Conservation (phyloP, 2,888 invertebrate genomes). For the Blera fallax region DNA sequence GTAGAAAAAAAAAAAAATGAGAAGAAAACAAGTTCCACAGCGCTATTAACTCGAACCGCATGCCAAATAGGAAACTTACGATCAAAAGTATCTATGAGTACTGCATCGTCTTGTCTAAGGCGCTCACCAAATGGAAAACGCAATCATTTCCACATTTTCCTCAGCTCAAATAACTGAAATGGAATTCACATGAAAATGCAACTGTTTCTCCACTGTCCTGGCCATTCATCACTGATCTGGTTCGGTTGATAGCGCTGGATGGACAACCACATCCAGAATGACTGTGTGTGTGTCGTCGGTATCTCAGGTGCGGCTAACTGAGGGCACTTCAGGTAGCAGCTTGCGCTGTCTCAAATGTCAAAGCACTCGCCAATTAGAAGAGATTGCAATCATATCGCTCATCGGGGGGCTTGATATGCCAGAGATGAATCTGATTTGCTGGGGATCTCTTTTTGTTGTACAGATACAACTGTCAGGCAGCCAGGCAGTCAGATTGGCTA, state of each 20-base stretch:
- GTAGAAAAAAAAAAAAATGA: conserved; percentile 5
- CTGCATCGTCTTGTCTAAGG: neutral
- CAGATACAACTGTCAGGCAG: neutral
- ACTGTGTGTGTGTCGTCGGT: no score
- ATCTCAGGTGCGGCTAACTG: neutral
- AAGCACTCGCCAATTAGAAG: conserved; percentile 57
- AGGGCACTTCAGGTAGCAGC: conserved; percentile 7
- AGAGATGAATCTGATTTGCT: neutral
- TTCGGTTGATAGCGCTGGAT: conserved; percentile 40
- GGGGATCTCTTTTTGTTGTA: neutral
- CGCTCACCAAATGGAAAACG: conserved; percentile 3
- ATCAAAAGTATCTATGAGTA: neutral
- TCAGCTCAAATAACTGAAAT: conserved; percentile 42
- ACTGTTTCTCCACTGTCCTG: conserved; percentile 38
- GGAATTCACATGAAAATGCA: conserved; percentile 48
- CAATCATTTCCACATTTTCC: conserved; percentile 47
- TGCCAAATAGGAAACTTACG: conserved; percentile 30
- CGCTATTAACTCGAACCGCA: conserved; percentile 16
- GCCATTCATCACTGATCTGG: conserved; percentile 60
- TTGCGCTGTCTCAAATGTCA: conserved; percentile 25
- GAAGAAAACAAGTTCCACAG: conserved; percentile 26
- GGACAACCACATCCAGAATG: conserved; percentile 14
- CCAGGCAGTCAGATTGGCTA: neutral
- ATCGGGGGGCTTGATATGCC: conserved; percentile 7
- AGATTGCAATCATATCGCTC: conserved; percentile 57